A percentile compares a stretch with the other conserved stretches of the same genome.
phyloP scores from a whole-genome alignment of 2,888 invertebrate genomes.

The Apotomis turbidana region DNA sequence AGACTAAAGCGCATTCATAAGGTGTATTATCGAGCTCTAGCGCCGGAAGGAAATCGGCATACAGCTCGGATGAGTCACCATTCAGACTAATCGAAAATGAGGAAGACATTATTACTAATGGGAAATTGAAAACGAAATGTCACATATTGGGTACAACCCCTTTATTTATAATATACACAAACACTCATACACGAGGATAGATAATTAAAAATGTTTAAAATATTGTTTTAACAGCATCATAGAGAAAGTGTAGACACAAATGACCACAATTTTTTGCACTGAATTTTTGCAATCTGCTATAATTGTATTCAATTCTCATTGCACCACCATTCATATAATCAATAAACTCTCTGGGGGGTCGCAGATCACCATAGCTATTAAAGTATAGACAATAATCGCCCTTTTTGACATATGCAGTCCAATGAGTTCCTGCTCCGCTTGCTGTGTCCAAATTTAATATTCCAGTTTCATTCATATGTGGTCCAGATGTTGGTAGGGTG shows the following conservation, averaged over 20 bases:
- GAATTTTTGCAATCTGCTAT: constrained; percentile 14
- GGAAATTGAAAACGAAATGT: neutral
- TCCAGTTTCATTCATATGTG: constrained; percentile 17
- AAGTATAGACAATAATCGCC: constrained; percentile 23
- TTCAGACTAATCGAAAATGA: neutral
- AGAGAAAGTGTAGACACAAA: constrained; percentile 17
- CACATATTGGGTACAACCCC: neutral
- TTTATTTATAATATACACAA: no score
- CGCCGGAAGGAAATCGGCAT: constrained; percentile 21
- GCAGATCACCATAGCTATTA: constrained; percentile 26
- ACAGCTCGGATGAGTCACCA: neutral
- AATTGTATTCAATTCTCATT: constrained; percentile 11
- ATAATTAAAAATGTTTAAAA: constrained; percentile 6
- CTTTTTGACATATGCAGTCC: constrained; percentile 23
- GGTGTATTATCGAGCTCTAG: constrained; percentile 7
- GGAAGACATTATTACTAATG: neutral
- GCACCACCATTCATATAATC: neutral
- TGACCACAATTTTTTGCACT: constrained; percentile 17
- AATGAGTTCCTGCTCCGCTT: constrained; percentile 12
- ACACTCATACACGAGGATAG: neutral
- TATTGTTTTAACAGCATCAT: constrained; percentile 3
- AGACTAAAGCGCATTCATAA: constrained; percentile 32
- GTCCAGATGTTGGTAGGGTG: neutral
- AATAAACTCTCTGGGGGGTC: constrained; percentile 20
- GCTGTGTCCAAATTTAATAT: constrained; percentile 18